Base-by-base conservation (phyloP, 2,113 vertebrate genomes). In the Dromiciops gliroides region DNA sequence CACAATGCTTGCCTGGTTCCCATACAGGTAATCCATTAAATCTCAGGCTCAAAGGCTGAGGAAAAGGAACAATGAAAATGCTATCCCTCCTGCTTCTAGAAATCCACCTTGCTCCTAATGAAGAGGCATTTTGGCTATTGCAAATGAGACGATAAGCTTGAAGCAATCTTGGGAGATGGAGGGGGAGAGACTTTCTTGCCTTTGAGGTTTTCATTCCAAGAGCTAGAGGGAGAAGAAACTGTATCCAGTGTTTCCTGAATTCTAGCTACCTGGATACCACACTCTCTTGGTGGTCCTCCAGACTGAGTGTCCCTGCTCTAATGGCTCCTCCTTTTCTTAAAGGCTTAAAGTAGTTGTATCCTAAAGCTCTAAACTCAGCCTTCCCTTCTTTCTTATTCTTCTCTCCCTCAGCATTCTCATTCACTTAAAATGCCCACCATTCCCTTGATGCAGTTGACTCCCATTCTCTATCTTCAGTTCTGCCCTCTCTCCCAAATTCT, bases 131-230 rank as follows among this genome's bases (percentile, higher is more conserved):
- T 14, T 83, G 51, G 50, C 47, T 12, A 5, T 22, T 10, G 75
- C 25, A 23, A 22, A 48, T 47, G 3, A 1, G 0, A 2, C 0
- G 8, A 47, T 49, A 25, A 28, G 8, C 9, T 89, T 90, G 67
- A 89, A 83, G 44, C 48, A 51, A 51, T 51, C 53, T 51, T 91
- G 50, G 50, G n/a, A 51, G 6, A 6, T 48, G 48, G 60, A 51
- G 53, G 26, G 51, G 94, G 51, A 93, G 88, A 95, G 96, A 52
- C 23, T 91, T 51, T 95, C 92, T 94, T 92, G n/a, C 31, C 92
- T 95, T 2, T 5, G 90, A 98, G 48, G 12, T 50, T 37, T 95
- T 95, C 96, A 51, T 83, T 89, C 89, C 94, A 92, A 96, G 91
- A 97, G 95, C 94, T 89, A 23, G 5, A 94, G 92, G 10, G 37